Base-by-base conservation (phyloP, 2,113 vertebrate species). In the Aleadryas rufinucha region DNA sequence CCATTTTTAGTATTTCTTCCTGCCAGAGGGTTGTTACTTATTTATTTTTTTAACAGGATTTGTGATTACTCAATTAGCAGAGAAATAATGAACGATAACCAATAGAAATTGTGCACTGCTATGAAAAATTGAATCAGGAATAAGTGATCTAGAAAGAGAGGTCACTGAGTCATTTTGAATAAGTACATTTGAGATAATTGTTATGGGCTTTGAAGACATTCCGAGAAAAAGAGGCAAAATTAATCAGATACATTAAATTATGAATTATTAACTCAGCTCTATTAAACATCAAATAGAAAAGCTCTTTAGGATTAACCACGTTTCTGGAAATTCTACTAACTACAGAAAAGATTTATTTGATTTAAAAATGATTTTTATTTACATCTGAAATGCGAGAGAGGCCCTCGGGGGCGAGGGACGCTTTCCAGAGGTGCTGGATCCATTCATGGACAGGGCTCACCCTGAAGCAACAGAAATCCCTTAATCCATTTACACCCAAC, bases 181-280 rank as follows among this genome's bases (percentile, higher is more conserved):
- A 87, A 94, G 85, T 78, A 88, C 90, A 90, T 94, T 91, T 90
- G 92, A 95, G 88, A 88, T 94, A 96, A 96, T 83, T 88, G 88
- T 94, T 65, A 54, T 11, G 68, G 37, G 82, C 96, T 96, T 86
- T 88, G 95, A 96, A 93, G 90, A 92, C 64, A 49, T 86, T 95
- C 60, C 0, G 23, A 91, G 92, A 86, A 86, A 96, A 94, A 93
- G 78, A 88, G 79, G 54, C 71, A 88, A 96, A 93, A 94, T 96
- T 96, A 95, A 97, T 97, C 93, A 96, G 88, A 88, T 90, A 91
- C 88, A 93, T 96, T 93, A 96, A 95, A 95, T 93, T 88, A 96
- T 95, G 85, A 96, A 97, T 96, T 97, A 96, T 97, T 96, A 96
- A 96, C 90, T 93, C 82, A 9, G 68, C 44, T 89, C 90, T 96